These are phyloP conservation scores for Magallana gigas DNA, from an alignment of 1,140 invertebrate genomes.

Conservation along the genomic window DNA sequence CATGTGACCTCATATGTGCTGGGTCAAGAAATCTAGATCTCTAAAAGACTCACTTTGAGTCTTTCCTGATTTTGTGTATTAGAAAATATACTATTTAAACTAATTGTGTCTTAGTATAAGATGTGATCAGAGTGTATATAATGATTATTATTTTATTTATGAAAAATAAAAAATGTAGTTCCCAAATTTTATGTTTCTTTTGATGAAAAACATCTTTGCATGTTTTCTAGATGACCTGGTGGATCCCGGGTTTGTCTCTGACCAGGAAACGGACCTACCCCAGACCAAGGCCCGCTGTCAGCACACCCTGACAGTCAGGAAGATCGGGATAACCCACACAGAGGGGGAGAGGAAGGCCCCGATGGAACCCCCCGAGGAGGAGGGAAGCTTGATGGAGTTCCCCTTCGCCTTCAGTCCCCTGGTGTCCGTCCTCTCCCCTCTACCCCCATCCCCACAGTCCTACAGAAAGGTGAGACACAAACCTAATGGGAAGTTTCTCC, in stretches of 20 bases:
- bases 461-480: conserved; percentile 40
- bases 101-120: too few species aligned
- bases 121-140: too few species aligned
- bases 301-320: neutral
- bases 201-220: neutral
- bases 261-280: neutral
- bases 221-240: neutral
- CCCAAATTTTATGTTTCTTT: neutral
- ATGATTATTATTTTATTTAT: too few species aligned
- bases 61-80: too few species aligned
- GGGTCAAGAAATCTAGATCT: too few species aligned
- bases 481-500: too few species aligned
- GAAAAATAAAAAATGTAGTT: neutral
- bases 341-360: conserved; percentile 38
- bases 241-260: neutral
- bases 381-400: conserved; percentile 30
- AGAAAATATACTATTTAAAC: too few species aligned
- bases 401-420: conserved; percentile 53
- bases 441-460: conserved; percentile 50
- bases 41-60: too few species aligned
- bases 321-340: conserved; percentile 2
- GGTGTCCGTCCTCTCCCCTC: conserved; percentile 47
- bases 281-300: neutral
- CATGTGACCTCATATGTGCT: too few species aligned
- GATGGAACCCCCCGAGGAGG: neutral